A percentile compares a stretch with the other conserved stretches of the same genome.
Evolutionary conservation across 2,797 vertebrate species (phyloP).

Genomic region (Garrulus glandarius): DNA sequence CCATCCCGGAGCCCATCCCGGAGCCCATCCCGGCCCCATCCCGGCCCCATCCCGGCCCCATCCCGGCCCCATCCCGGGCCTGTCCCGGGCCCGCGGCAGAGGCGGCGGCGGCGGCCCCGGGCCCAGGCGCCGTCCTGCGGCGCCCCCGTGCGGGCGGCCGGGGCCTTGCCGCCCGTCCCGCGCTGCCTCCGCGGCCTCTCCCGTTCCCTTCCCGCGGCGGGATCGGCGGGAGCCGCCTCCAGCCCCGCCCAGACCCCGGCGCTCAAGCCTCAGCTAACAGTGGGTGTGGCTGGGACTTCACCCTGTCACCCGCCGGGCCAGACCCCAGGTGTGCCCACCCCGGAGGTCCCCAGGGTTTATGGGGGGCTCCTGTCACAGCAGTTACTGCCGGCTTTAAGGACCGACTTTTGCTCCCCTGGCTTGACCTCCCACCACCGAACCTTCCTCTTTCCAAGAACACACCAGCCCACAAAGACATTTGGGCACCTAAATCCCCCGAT

Average conservation of each 20-base stretch:
- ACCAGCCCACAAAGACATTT: background rate
- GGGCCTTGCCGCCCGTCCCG: background rate
- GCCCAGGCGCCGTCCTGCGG: background rate
- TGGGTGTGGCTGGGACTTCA: background rate
- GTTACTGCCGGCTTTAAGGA: background rate
- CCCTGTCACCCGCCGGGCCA: too few relatives aligned
- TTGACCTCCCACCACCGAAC: background rate
- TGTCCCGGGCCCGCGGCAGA: background rate
- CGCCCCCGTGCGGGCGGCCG: background rate
- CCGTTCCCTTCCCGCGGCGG: accelerated
- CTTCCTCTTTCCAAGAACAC: background rate
- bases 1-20: too few relatives aligned
- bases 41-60: background rate
- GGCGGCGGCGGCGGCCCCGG: background rate
- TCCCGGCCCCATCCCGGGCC: background rate
- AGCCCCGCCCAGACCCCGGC: accelerated
- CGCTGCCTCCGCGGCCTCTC: background rate
- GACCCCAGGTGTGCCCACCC: accelerated
- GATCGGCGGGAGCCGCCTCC: accelerated
- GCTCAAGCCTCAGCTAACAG: accelerated
- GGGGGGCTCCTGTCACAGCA: too few relatives aligned
- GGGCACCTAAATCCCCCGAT: background rate
- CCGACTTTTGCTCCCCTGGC: background rate
- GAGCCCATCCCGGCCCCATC: too few relatives aligned
- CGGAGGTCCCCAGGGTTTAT: background rate